Conservation (phyloP, 2,113 vertebrate species). For the Pelusios castaneus region DNA sequence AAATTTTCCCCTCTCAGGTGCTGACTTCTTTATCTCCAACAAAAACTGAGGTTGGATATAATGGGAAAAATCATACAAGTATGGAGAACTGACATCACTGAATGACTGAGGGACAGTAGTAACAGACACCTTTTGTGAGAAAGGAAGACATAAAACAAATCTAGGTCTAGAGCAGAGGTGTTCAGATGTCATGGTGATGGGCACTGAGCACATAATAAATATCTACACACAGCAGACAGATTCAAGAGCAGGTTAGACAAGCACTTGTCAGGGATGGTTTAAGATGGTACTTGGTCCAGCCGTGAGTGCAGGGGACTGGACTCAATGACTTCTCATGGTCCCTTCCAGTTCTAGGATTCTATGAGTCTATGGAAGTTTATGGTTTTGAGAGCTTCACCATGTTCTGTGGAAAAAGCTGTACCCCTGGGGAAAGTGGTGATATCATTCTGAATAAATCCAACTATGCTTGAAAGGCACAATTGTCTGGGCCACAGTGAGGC, state of each 20-base stretch:
- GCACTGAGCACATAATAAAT: not conserved
- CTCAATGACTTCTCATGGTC: too few relatives aligned
- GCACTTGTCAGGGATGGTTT: too few relatives aligned
- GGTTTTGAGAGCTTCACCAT: not conserved
- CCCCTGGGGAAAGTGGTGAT: not conserved
- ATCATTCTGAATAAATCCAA: not conserved
- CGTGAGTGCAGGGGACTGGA: too few relatives aligned
- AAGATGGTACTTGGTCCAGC: too few relatives aligned
- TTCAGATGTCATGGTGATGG: fast-evolving
- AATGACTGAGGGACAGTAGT: not conserved
- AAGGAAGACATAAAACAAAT: not conserved
- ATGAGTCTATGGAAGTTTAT: not conserved
- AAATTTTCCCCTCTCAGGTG: not conserved
- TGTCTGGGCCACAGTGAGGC: not conserved
- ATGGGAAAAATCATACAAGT: not conserved
- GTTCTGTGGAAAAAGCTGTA: not conserved
- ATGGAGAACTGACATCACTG: fast-evolving
- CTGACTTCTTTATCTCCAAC: not conserved
- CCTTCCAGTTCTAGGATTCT: too few relatives aligned
- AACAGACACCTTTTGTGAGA: fast-evolving
- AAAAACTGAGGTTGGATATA: not conserved
- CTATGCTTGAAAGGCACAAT: not conserved
- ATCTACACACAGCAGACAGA: not conserved
- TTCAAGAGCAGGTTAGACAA: not conserved
- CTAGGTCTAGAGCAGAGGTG: fast-evolving